Percentiles rank a stretch among this genome's conserved stretches.
These are phyloP conservation scores for Drosophila watanabei DNA, from an alignment of 1,140 invertebrate genomes.

Conservation along the genomic window DNA sequence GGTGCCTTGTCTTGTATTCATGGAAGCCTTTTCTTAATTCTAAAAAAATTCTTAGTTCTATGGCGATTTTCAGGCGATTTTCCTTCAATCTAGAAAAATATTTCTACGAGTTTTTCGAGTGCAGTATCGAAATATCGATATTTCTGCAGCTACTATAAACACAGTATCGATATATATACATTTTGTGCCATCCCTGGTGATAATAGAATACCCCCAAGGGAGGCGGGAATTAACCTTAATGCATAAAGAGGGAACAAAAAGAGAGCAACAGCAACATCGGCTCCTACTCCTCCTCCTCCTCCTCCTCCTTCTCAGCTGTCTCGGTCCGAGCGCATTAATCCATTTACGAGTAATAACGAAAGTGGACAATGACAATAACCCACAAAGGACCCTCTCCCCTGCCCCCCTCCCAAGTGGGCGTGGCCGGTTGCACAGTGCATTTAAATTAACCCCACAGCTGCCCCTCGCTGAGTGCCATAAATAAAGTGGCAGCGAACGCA, in stretches of 20 bases:
- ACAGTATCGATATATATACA: neutral
- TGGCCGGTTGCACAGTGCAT: slow-evolving; percentile 30
- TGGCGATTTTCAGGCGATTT: too few species aligned
- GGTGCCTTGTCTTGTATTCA: too few species aligned
- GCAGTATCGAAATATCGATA: neutral
- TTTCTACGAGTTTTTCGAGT: too few species aligned
- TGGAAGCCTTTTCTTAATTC: too few species aligned
- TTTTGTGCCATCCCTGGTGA: neutral
- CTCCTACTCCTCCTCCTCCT: neutral
- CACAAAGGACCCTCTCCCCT: slow-evolving; percentile 14
- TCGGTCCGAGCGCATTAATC: slow-evolving; percentile 38
- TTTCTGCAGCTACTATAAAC: neutral
- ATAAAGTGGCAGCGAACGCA: slow-evolving; percentile 8
- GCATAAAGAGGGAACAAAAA: slow-evolving; percentile 2
- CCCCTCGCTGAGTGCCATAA: slow-evolving; percentile 7
- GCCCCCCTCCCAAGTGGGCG: slow-evolving; percentile 19
- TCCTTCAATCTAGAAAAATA: too few species aligned
- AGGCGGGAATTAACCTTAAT: slow-evolving; percentile 15
- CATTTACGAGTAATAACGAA: slow-evolving; percentile 54
- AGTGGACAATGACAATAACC: slow-evolving; percentile 48
- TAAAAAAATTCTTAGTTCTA: too few species aligned
- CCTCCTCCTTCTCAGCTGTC: neutral
- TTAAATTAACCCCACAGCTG: slow-evolving; percentile 26
- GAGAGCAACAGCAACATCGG: neutral
- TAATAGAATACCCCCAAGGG: neutral